Evolutionary conservation across 2,797 vertebrate genomes (phyloP).

Genomic region (Pogoniulus pusillus): DNA sequence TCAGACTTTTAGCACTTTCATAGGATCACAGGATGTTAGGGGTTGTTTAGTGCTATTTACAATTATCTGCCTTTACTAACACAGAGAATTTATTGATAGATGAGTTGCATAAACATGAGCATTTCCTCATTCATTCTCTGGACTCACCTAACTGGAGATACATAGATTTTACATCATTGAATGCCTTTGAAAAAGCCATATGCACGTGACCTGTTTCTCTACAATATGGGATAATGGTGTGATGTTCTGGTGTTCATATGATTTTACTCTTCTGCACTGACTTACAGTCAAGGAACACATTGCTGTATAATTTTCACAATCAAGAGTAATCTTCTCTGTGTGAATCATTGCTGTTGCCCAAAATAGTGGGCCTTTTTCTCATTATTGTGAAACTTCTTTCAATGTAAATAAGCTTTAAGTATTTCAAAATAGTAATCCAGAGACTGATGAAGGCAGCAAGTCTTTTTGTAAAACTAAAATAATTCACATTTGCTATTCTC

Average conservation of each 20-base stretch:
- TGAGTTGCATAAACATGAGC: not conserved
- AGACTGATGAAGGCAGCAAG: not conserved
- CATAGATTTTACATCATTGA: not conserved
- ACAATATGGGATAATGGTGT: not conserved
- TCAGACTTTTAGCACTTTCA: not conserved
- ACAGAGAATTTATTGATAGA: not conserved
- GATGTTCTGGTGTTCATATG: not conserved
- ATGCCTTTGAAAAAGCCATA: not conserved
- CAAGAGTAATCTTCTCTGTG: not conserved
- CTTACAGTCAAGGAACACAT: not conserved
- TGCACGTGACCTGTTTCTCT: not conserved
- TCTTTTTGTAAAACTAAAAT: slow-evolving; percentile 40
- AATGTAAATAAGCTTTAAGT: not conserved
- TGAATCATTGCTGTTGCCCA: not conserved
- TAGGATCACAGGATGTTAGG: too few species aligned
- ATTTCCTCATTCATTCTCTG: not conserved
- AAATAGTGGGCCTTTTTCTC: not conserved
- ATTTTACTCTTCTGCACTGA: not conserved
- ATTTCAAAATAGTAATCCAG: slow-evolving; percentile 19
- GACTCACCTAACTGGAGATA: not conserved
- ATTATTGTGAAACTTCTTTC: not conserved
- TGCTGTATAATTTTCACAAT: not conserved
- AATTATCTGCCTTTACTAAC: not conserved
- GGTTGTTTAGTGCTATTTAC: not conserved
- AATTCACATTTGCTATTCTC: slow-evolving; percentile 20